Evolutionary conservation across 2,888 invertebrate genomes (phyloP), one percentile per base, ranked within the genome.

Genomic region (Netelia fuscicornis): DNA sequence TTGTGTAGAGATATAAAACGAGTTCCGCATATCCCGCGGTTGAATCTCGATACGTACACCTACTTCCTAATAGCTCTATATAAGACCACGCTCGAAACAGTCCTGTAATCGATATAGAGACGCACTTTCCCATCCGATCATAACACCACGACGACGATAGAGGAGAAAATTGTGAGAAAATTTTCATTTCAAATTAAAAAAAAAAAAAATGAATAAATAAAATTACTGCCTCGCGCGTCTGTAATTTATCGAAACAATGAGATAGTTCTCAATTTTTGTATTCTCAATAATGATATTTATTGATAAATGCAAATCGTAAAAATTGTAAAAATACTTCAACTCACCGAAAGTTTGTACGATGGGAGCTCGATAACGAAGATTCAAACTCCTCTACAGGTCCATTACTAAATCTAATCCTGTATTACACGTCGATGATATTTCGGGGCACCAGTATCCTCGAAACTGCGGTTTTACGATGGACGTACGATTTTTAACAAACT

Each of bases 11-110:
- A 76, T 82, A 80, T 60, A 85, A 79, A 68, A 81, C 79, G 71
- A 85, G 78, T 85, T 85, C 82, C 82, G 79, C 85, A 64, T 85
- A 71, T 79, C 76, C 85, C 75, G 85, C 60, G 82, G 85, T 82
- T 79, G 82, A 82, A 82, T 85, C 82, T 82, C 85, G 82, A 85
- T 85, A 85, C 81, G 70, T 54, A 54, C 44, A 65, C 25, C 60
- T 62, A 82, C 82, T 82, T 85, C 85, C 85, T 79, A 79, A 82
- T 79, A 82, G 75, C 75, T 64, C 74, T 71, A 71, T 56, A 72
- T 56, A 37, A 58, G 54, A 56, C 62, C 56, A 54, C 74, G 62
- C 81, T 68, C 58, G n/a, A 81, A 68, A 37, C 9, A 58, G 64
- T 54, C 81, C 54, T 37, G 74, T 64, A 70, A 85, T 81, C 78